Evolutionary conservation across 2,888 invertebrate genomes (phyloP).

Genomic region (Cynaeus angustus): DNA sequence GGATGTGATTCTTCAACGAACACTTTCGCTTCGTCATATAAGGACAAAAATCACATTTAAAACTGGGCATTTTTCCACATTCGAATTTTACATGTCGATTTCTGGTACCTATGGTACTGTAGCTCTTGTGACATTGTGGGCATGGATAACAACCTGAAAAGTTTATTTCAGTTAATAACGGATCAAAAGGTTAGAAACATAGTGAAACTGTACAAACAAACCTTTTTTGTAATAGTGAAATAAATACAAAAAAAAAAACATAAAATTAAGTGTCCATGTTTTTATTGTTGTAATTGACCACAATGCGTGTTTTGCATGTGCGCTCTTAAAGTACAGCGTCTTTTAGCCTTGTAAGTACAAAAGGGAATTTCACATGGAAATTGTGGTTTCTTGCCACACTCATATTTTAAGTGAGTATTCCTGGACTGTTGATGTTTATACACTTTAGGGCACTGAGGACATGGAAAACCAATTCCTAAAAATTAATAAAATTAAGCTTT

Average conservation of each 20-base stretch:
- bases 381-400: conserved; percentile 68
- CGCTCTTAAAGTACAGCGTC: conserved; percentile 40
- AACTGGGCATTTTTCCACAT: conserved; percentile 71
- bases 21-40: conserved; percentile 59
- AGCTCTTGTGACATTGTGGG: conserved; percentile 81
- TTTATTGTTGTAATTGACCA: conserved; percentile 2
- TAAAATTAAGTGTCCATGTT: background rate
- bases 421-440: conserved; percentile 56
- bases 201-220: too few species aligned
- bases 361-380: conserved; percentile 63
- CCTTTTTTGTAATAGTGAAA: background rate
- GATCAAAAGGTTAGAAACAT: too few species aligned
- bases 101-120: conserved; percentile 83
- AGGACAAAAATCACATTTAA: conserved; percentile 68
- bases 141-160: conserved; percentile 65
- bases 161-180: background rate
- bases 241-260: background rate
- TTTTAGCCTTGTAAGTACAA: conserved; percentile 58
- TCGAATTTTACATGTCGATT: conserved; percentile 76
- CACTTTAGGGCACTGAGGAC: conserved; percentile 53
- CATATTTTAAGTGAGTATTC: conserved; percentile 63
- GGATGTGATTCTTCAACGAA: conserved; percentile 50
- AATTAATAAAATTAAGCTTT: background rate
- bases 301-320: conserved; percentile 42
- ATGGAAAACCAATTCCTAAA: conserved; percentile 43